Conservation (phyloP, 2,113 vertebrate genomes). For the Butorides virescens region DNA sequence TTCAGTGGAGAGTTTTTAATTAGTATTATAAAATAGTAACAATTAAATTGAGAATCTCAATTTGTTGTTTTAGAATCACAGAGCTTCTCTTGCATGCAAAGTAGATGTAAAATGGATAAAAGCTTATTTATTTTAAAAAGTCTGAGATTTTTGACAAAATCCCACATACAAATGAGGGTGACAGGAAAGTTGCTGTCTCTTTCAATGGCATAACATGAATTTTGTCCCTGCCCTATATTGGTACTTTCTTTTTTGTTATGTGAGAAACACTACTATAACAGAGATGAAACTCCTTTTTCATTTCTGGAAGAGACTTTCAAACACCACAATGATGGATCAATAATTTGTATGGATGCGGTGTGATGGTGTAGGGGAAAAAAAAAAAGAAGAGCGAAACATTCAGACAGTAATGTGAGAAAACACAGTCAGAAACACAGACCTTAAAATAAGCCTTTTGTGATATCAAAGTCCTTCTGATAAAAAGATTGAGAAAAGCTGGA, state of each 20-base stretch:
- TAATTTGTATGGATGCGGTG: conserved; percentile 7
- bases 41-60: background rate
- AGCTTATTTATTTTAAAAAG: background rate
- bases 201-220: background rate
- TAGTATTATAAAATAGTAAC: background rate
- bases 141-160: background rate
- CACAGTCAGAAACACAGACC: background rate
- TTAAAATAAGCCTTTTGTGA: background rate
- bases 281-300: background rate
- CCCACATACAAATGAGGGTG: background rate
- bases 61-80: background rate
- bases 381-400: background rate
- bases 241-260: background rate
- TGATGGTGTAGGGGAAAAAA: background rate
- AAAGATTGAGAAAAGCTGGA: background rate
- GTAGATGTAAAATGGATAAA: background rate
- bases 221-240: background rate
- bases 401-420: background rate
- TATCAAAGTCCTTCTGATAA: background rate
- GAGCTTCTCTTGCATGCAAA: background rate
- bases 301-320: conserved; percentile 25
- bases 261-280: conserved; percentile 11
- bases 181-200: background rate
- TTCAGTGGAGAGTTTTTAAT: background rate
- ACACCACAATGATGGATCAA: conserved; percentile 14